These are phyloP conservation scores for Onchidella celtica DNA, from an alignment of 2,888 invertebrate genomes.

Conservation along the genomic window DNA sequence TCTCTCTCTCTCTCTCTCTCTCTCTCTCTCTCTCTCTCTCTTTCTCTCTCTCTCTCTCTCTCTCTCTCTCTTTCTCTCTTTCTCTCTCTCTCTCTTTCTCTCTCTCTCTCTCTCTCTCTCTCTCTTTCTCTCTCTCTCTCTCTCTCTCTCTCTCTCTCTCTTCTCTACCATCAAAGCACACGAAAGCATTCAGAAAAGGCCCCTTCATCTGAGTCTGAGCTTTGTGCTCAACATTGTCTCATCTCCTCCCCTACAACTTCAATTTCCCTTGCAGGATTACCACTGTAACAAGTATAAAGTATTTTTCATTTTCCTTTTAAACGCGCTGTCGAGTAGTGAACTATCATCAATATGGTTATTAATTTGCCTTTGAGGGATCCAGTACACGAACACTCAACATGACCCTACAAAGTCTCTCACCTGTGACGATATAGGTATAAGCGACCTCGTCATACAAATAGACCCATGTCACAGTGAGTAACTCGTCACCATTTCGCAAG, in stretches of 20 bases:
- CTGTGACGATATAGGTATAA: constrained; percentile 50
- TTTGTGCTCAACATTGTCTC: too few species aligned
- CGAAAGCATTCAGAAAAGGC: neutral
- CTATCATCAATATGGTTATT: too few species aligned
- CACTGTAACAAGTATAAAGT: too few species aligned
- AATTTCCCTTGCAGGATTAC: too few species aligned
- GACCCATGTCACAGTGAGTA: constrained; percentile 22
- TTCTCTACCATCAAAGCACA: neutral
- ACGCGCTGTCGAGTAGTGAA: too few species aligned
- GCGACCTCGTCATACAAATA: constrained; percentile 40
- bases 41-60: neutral
- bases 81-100: neutral
- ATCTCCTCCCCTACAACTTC: too few species aligned
- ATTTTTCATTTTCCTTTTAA: too few species aligned
- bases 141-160: constrained; percentile 10
- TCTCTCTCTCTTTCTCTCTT: neutral
- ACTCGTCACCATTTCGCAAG: neutral
- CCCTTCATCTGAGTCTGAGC: too few species aligned
- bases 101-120: constrained; percentile 19
- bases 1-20: neutral
- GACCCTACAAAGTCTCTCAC: neutral
- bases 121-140: constrained; percentile 17
- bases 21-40: neutral
- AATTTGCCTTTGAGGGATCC: too few species aligned
- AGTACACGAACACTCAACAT: too few species aligned